Base-by-base conservation (phyloP, 2,113 vertebrate species). In the Tautogolabrus adspersus region DNA sequence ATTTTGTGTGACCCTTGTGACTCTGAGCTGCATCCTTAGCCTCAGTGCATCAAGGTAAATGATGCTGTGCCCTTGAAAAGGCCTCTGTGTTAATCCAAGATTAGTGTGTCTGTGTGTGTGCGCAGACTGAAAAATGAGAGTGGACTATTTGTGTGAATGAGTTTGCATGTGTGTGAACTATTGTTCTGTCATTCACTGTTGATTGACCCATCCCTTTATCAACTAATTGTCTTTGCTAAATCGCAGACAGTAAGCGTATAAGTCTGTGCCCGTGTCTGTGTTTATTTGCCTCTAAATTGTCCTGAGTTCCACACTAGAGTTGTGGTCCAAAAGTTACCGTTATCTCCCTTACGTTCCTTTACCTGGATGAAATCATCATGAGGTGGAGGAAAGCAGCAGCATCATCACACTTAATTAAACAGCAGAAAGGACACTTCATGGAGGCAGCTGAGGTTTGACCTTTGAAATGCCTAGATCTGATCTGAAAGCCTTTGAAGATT, bases 61-160 rank as follows among this genome's bases (percentile, higher is more conserved):
- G 79, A 80, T 85, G 85, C 75, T 68, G 56, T 87, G 92, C 72
- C 91, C 85, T 92, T 91, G 81, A 87, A 92, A 91, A 87, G 86
- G 84, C 75, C 82, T 60, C 80, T 30, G 66, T 84, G 81, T 86
- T 92, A 91, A 92, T 92, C 92, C 81, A 89, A 85, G 89, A 91
- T 91, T 83, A 90, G 82, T 72, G 77, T 82, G 77, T 85, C 34
- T 69, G 52, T 81, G 60, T 66, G 60, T 69, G 19, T 52, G 21
- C 57, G 60, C 62, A 58, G 30, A 72, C 66, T 47, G 22, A 21
- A 72, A 85, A 84, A 81, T 72, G 74, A 69, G 18, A 26, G 54
- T 75, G 57, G 59, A 70, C 51, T 84, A 18, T 49, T 49, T 49
- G 68, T 85, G 75, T 58, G 55, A 11, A 16, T 59, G 49, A 22